Percentiles rank a stretch among this genome's conserved stretches.
These are phyloP conservation scores for Lucilia sericata DNA, from an alignment of 1,140 invertebrate species.

Conservation along the genomic window DNA sequence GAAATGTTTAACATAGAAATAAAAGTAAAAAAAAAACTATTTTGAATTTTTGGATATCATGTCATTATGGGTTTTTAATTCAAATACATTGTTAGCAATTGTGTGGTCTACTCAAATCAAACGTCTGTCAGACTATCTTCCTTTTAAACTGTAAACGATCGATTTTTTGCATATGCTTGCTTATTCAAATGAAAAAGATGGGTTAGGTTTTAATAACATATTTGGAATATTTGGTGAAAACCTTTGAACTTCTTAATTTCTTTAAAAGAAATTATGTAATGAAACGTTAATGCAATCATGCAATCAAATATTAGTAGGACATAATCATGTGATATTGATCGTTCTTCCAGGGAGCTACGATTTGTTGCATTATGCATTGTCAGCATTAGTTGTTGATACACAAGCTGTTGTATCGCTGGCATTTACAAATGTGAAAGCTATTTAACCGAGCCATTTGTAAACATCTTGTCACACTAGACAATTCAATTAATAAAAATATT, in stretches of 20 bases:
- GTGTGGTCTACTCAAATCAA: neutral
- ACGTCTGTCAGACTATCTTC: neutral
- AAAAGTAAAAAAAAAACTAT: neutral
- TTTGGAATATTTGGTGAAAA: neutral
- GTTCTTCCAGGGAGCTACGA: too few species aligned
- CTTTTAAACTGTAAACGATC: neutral
- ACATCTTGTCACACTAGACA: neutral
- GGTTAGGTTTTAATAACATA: neutral
- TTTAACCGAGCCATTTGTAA: too few species aligned
- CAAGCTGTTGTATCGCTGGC: too few species aligned
- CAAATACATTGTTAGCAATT: neutral
- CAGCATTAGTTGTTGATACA: too few species aligned
- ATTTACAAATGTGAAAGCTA: too few species aligned
- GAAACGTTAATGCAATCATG: too few species aligned
- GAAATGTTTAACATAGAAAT: neutral
- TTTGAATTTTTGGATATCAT: neutral
- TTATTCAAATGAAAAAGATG: neutral
- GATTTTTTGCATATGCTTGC: neutral
- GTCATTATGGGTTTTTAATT: slow-evolving; percentile 5
- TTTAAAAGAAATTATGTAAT: neutral
- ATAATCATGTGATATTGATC: too few species aligned
- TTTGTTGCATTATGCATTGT: too few species aligned
- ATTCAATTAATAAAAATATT: neutral
- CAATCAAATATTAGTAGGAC: too few species aligned
- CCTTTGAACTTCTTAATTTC: neutral